phyloP scores from a whole-genome alignment of 2,888 invertebrate genomes.

The Phorcus lineatus region DNA sequence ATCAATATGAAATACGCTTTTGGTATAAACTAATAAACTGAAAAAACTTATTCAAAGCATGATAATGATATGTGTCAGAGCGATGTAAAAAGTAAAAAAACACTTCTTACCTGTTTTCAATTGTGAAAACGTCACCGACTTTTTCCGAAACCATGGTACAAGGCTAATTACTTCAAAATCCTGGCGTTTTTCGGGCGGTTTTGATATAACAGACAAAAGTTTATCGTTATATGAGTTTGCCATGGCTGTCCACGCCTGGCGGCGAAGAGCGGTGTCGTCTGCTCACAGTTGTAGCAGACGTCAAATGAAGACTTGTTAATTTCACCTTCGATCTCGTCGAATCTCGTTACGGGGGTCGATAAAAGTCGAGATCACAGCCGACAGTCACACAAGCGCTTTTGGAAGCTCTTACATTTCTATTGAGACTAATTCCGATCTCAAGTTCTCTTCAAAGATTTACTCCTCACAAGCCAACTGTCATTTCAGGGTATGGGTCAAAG shows the following conservation, averaged over 20 bases:
- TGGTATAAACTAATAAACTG: no score
- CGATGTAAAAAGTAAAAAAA: no score
- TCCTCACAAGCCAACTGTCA: background rate
- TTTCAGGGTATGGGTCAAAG: background rate
- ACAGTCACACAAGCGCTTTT: background rate
- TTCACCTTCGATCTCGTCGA: slow-evolving; percentile 3
- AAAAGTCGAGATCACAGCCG: background rate
- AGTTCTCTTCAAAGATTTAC: background rate
- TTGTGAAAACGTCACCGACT: slow-evolving; percentile 61
- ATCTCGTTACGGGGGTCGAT: slow-evolving; percentile 3
- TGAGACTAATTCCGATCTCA: background rate
- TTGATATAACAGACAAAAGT: slow-evolving; percentile 62
- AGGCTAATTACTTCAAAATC: slow-evolving; percentile 67
- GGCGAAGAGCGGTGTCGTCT: background rate
- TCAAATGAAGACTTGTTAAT: slow-evolving; percentile 1
- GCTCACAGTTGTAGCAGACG: background rate
- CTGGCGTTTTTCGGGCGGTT: slow-evolving; percentile 59
- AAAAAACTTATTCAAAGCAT: no score
- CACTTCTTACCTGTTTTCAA: slow-evolving; percentile 62
- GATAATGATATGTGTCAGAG: no score
- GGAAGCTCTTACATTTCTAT: background rate
- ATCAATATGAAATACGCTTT: no score
- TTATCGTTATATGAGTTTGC: slow-evolving; percentile 52
- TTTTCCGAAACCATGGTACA: slow-evolving; percentile 68
- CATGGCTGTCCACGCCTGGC: slow-evolving; percentile 32